phyloP scores from a whole-genome alignment of 2,797 vertebrate genomes.

The Gadopsis bispinosus region DNA sequence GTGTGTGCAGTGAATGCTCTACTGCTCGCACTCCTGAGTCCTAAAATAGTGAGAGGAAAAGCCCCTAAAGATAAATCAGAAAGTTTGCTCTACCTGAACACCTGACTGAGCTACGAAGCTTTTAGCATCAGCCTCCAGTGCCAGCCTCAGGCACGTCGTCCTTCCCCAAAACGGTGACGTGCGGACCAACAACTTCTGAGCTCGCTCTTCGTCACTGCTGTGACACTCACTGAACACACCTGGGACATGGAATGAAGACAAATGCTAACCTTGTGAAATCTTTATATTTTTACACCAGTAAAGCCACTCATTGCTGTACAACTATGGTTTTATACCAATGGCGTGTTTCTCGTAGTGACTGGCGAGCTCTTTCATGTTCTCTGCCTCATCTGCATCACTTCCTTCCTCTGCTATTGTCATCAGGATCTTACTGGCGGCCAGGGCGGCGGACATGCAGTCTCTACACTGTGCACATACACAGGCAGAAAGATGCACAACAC shows the following conservation, averaged over 20 bases:
- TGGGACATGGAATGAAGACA: constrained; percentile 57
- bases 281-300: not conserved
- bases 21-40: not conserved
- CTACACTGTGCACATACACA: constrained; percentile 83
- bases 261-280: not conserved
- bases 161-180: constrained; percentile 91
- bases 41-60: not conserved
- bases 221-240: constrained; percentile 94
- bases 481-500: constrained; percentile 8
- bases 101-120: constrained; percentile 94
- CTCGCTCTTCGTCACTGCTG: constrained; percentile 86
- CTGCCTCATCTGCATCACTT: constrained; percentile 88
- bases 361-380: constrained; percentile 87
- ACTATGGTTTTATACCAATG: constrained; percentile 82
- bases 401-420: constrained; percentile 90
- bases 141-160: constrained; percentile 91
- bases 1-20: not conserved
- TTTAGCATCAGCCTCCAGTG: constrained; percentile 91
- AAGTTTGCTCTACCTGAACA: constrained; percentile 77
- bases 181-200: constrained; percentile 90
- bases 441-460: constrained; percentile 89
- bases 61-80: not conserved
- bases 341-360: constrained; percentile 90
- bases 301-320: not conserved
- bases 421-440: constrained; percentile 95